These are phyloP conservation scores for Babyrousa celebensis DNA, from an alignment of 2,797 vertebrate genomes.

Conservation along the genomic window DNA sequence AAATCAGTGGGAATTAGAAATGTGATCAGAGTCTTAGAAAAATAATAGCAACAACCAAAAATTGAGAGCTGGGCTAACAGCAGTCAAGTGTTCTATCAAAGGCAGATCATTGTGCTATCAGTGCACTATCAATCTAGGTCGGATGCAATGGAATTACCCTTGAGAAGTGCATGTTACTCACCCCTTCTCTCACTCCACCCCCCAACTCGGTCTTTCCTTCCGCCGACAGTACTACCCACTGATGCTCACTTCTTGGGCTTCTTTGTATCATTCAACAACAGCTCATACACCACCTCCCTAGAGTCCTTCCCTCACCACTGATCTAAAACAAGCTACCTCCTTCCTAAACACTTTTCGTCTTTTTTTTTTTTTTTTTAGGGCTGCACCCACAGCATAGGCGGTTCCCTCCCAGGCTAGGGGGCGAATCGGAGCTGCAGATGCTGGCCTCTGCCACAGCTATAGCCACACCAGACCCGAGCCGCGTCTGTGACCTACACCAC, in stretches of 20 bases:
- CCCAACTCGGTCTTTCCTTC: not conserved
- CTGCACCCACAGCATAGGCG: no score
- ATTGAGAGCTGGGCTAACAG: not conserved
- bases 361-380: no score
- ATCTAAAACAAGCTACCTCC: not conserved
- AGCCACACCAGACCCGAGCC: no score
- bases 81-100: not conserved
- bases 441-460: no score
- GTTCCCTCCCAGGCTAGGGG: no score
- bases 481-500: no score
- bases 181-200: not conserved
- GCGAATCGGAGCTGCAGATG: no score
- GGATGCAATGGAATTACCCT: not conserved
- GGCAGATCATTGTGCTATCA: no score
- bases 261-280: not conserved
- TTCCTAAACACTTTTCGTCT: not conserved
- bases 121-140: not conserved
- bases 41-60: not conserved
- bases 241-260: not conserved
- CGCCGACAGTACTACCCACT: not conserved
- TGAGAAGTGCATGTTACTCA: not conserved
- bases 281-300: not conserved
- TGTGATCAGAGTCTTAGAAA: not conserved
- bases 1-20: constrained; percentile 25
- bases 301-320: not conserved